Conservation (phyloP, 2,113 vertebrate genomes). For the Sander vitreus region DNA sequence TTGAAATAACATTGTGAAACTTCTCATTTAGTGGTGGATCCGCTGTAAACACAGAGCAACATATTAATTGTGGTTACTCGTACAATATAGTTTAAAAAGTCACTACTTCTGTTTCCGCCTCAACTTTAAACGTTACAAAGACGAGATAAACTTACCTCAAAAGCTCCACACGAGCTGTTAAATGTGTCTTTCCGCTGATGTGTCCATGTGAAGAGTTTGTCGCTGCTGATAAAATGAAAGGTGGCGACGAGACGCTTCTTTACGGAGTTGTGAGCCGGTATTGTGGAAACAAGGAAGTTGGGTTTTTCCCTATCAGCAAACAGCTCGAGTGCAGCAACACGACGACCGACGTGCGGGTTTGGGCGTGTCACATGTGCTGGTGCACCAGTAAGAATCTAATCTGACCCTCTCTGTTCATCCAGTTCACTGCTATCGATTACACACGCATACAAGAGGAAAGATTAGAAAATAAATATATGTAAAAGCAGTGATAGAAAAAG, state of each 20-base stretch:
- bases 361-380: constrained; percentile 13
- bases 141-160: constrained; percentile 6
- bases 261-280: neutral
- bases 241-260: neutral
- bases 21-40: neutral
- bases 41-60: neutral
- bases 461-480: no score
- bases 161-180: rapidly evolving
- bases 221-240: neutral
- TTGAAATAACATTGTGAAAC: neutral
- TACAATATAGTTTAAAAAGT: neutral
- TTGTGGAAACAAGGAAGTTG: constrained; percentile 19
- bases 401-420: neutral
- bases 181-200: neutral
- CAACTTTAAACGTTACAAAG: neutral
- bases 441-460: no score
- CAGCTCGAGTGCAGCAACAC: neutral
- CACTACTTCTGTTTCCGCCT: neutral
- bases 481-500: no score
- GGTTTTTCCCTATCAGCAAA: constrained; percentile 20
- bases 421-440: neutral
- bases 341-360: neutral
- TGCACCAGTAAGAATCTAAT: neutral
- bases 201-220: neutral
- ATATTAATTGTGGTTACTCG: no score